Evolutionary conservation across 2,888 invertebrate genomes (phyloP).

Genomic region (Drosophila infuscata): DNA sequence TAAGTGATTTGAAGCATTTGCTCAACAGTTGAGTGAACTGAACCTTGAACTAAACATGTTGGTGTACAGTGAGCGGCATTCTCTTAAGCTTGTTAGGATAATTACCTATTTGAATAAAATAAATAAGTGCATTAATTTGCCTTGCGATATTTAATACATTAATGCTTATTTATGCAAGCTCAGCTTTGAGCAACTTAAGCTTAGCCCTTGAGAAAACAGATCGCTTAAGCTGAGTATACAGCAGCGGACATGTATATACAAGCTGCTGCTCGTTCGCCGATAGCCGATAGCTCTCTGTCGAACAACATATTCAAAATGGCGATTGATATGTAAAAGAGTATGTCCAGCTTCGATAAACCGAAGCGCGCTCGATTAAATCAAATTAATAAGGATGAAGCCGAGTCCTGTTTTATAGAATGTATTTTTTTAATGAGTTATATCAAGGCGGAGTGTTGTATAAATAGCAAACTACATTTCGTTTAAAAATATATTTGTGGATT

Average conservation of each 20-base stretch:
- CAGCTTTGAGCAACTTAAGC: background rate
- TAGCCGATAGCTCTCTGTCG: background rate
- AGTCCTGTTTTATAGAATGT: conserved; percentile 1
- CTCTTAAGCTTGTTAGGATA: background rate
- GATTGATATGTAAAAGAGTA: conserved; percentile 20
- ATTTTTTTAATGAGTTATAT: conserved; percentile 7
- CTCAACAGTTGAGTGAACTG: background rate
- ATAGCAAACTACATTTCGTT: conserved; percentile 25
- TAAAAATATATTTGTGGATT: conserved; percentile 13
- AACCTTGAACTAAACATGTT: background rate
- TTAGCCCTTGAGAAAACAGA: background rate
- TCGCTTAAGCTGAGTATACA: background rate
- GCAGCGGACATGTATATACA: background rate
- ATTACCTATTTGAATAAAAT: background rate
- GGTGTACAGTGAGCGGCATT: background rate
- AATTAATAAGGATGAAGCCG: background rate
- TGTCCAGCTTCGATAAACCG: conserved; percentile 17
- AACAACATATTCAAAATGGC: background rate
- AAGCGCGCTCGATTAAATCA: conserved; percentile 9
- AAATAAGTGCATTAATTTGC: background rate
- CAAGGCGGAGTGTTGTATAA: conserved; percentile 14
- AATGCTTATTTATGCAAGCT: background rate
- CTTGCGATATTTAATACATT: background rate
- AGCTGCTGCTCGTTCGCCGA: background rate
- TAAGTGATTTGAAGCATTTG: background rate